Percentiles rank a stretch among this genome's conserved stretches.
phyloP scores from a whole-genome alignment of 1,140 invertebrate genomes.

The Bemisia tabaci region DNA sequence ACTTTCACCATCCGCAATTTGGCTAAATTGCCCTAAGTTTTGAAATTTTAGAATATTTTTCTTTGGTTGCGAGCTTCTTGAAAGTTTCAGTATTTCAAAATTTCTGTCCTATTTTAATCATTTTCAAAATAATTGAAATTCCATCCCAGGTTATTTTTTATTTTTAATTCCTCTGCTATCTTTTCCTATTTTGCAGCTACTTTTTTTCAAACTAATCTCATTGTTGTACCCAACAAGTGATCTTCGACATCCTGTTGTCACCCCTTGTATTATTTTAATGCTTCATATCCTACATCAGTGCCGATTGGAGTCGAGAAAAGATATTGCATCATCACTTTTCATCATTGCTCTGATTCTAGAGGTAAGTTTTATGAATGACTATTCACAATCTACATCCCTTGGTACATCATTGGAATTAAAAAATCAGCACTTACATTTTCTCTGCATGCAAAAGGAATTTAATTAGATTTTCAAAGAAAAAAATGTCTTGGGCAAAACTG shows the following conservation, averaged over 20 bases:
- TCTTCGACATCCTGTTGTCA: slow-evolving; percentile 71
- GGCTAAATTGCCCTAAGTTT: too few relatives aligned
- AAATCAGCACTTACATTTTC: too few relatives aligned
- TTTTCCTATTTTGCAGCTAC: slow-evolving; percentile 38
- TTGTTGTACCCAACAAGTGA: slow-evolving; percentile 77
- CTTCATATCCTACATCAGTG: slow-evolving; percentile 55
- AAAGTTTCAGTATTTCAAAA: too few relatives aligned
- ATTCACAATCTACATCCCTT: background rate
- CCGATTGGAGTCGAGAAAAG: slow-evolving; percentile 42
- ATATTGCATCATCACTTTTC: slow-evolving; percentile 66
- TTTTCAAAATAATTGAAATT: too few relatives aligned
- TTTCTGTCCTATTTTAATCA: too few relatives aligned
- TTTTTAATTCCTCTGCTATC: background rate
- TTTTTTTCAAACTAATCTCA: slow-evolving; percentile 64
- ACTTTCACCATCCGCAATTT: too few relatives aligned
- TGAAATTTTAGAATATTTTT: too few relatives aligned
- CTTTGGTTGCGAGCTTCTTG: too few relatives aligned
- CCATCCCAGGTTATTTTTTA: slow-evolving; percentile 7
- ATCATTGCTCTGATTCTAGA: slow-evolving; percentile 56
- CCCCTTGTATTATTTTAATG: slow-evolving; percentile 69
- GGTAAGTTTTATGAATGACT: slow-evolving; percentile 32
- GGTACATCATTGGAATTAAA: too few relatives aligned
- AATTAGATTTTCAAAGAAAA: too few relatives aligned
- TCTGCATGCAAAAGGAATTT: too few relatives aligned
- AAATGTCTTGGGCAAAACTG: too few relatives aligned